phyloP scores from a whole-genome alignment of 2,888 invertebrate species.

The Luperina nickerlii region DNA sequence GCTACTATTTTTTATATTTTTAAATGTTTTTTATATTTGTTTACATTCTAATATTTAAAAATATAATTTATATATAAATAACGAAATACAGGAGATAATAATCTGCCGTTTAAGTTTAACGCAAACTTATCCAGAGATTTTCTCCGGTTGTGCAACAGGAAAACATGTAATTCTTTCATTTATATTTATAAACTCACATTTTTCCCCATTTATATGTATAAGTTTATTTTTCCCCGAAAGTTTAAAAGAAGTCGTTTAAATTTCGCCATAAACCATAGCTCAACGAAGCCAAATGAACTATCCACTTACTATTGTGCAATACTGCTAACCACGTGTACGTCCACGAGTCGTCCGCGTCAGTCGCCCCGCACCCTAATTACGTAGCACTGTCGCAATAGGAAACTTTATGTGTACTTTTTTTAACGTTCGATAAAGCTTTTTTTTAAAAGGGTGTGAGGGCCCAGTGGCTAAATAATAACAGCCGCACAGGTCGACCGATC shows the following conservation, averaged over 20 bases:
- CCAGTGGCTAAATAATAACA: no score
- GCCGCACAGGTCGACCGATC: no score
- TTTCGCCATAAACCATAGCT: neutral
- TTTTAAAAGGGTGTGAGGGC: no score
- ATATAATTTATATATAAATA: no score
- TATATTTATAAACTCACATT: neutral
- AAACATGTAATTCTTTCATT: neutral
- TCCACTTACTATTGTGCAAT: neutral
- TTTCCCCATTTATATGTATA: no score
- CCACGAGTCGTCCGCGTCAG: neutral
- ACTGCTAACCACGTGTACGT: constrained; percentile 11
- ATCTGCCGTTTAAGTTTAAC: neutral
- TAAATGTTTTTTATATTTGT: no score
- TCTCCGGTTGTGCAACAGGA: neutral
- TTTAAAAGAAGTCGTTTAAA: neutral
- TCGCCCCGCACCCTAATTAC: neutral
- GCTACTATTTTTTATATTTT: no score
- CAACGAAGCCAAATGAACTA: constrained; percentile 22
- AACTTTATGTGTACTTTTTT: neutral
- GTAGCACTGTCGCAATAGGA: constrained; percentile 8
- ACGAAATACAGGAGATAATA: no score
- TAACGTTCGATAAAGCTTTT: neutral
- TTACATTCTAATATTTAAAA: no score
- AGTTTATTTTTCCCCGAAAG: neutral
- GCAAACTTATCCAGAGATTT: neutral